These are phyloP conservation scores for Strigamia crassipes DNA, from an alignment of 2,888 invertebrate genomes.

Conservation along the genomic window DNA sequence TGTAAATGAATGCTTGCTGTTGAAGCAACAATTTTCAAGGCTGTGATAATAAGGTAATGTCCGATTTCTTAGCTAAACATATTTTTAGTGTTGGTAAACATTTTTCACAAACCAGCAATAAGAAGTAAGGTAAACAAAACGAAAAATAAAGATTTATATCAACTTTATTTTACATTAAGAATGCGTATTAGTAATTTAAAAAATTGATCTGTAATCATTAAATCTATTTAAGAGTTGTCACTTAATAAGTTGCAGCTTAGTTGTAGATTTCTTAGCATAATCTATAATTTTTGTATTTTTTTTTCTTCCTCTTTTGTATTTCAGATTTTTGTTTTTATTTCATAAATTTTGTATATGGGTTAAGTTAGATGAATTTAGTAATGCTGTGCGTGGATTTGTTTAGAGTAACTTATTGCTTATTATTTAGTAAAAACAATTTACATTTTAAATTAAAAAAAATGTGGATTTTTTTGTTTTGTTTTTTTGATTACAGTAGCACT, in stretches of 20 bases:
- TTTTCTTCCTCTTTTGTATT: not conserved
- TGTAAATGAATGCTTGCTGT: constrained; percentile 20
- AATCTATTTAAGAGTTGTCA: not conserved
- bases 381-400: not conserved
- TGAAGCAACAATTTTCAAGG: constrained; percentile 32
- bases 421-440: not conserved
- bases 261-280: not conserved
- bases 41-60: constrained; percentile 22
- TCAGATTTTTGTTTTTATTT: not conserved
- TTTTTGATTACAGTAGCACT: not conserved
- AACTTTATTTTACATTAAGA: not conserved
- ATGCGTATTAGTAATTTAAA: not conserved
- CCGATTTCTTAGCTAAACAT: not conserved
- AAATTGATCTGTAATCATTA: not conserved
- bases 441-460: not conserved
- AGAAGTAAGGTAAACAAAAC: not conserved
- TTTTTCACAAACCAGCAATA: constrained; percentile 16
- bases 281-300: constrained; percentile 11
- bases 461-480: not conserved
- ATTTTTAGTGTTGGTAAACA: not conserved
- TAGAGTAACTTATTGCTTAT: not conserved
- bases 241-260: constrained; percentile 1
- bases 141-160: not conserved
- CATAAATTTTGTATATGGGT: not conserved
- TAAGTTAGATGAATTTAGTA: not conserved